These are phyloP conservation scores for Caenorhabditis uteleia DNA, from an alignment of 2,888 invertebrate genomes.

Conservation along the genomic window DNA sequence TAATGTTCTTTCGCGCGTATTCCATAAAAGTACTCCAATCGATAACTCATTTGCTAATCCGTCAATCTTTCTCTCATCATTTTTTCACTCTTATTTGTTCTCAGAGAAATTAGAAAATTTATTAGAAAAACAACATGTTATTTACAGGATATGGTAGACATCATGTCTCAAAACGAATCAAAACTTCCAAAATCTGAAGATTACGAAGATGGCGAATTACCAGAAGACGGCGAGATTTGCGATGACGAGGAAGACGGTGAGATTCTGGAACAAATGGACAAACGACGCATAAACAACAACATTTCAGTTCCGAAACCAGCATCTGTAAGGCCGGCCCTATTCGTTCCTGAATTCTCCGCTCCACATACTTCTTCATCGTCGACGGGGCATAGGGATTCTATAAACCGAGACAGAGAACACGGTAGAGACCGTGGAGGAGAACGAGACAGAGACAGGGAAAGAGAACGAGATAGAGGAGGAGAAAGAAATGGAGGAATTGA, in stretches of 20 bases:
- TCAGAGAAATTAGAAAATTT: background rate
- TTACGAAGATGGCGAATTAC: constrained; percentile 66
- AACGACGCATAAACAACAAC: background rate
- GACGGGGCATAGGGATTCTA: too few relatives aligned
- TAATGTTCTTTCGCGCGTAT: too few relatives aligned
- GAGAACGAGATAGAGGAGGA: constrained; percentile 2
- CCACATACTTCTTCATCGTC: too few relatives aligned
- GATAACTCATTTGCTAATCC: too few relatives aligned
- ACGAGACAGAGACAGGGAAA: constrained; percentile 10
- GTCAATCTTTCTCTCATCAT: too few relatives aligned
- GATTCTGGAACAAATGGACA: background rate
- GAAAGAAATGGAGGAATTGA: constrained; percentile 5
- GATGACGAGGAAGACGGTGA: constrained; percentile 61
- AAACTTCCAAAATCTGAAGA: constrained; percentile 27
- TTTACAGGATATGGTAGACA: constrained; percentile 37
- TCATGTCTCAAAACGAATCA: constrained; percentile 37
- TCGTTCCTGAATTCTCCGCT: too few relatives aligned
- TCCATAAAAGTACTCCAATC: too few relatives aligned
- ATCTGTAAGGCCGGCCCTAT: too few relatives aligned
- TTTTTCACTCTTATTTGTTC: too few relatives aligned
- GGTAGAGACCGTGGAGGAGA: constrained; percentile 1
- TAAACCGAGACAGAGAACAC: too few relatives aligned
- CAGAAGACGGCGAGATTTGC: constrained; percentile 66
- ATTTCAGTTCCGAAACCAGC: background rate
- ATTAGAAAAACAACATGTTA: background rate